Evolutionary conservation across 2,888 invertebrate species (phyloP).

Genomic region (Dorcus parallelipipedus): DNA sequence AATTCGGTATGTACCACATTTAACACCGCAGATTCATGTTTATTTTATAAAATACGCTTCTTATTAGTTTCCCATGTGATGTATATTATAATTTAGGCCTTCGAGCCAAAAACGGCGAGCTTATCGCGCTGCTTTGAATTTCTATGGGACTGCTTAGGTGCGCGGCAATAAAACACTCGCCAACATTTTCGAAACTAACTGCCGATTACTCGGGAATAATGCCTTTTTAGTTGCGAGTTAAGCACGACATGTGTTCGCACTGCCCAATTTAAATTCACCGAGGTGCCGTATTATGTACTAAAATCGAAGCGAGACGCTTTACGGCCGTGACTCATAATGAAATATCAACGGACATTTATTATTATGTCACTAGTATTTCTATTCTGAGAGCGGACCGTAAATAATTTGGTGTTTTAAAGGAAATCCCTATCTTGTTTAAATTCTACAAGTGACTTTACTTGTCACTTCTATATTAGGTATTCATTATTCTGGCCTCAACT

Average conservation of each 20-base stretch:
- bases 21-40: no score
- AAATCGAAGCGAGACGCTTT: conserved; percentile 16
- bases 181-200: conserved; percentile 2
- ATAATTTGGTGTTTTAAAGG: conserved; percentile 18
- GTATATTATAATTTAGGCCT: no score
- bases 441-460: conserved; percentile 16
- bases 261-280: conserved; percentile 13
- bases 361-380: conserved; percentile 13
- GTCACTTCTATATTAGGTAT: conserved; percentile 18
- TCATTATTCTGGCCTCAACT: conserved; percentile 10
- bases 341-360: conserved; percentile 12
- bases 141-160: no score
- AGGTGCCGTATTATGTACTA: conserved; percentile 6
- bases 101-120: no score
- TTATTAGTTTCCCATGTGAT: no score
- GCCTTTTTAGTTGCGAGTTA: conserved; percentile 9
- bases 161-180: neutral
- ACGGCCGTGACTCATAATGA: conserved; percentile 14
- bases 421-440: conserved; percentile 19
- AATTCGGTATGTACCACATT: no score
- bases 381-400: conserved; percentile 8
- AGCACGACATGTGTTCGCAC: conserved; percentile 9
- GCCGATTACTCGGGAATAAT: conserved; percentile 12
- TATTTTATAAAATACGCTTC: no score
- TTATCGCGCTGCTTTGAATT: no score